Percentiles rank a stretch among this genome's conserved stretches.
Conservation (phyloP, 2,797 vertebrate species). For the Acanthornis magna region DNA sequence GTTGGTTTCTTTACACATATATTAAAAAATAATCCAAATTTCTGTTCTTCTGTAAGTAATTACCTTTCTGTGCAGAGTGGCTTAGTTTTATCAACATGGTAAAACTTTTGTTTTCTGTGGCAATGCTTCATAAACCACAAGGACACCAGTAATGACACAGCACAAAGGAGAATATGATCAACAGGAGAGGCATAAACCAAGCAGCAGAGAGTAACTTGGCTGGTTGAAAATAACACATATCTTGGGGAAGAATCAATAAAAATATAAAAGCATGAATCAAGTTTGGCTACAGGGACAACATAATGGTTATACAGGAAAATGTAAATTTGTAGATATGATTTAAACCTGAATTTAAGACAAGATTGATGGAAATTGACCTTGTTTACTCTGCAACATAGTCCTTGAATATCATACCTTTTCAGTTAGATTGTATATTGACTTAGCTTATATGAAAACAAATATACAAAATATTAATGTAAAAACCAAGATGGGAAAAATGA, state of each 20-base stretch:
- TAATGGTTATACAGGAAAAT: background rate
- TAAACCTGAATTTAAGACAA: background rate
- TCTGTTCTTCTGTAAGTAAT: background rate
- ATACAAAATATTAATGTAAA: background rate
- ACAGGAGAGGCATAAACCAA: background rate
- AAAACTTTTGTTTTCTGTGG: background rate
- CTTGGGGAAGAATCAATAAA: background rate
- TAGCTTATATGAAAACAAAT: background rate
- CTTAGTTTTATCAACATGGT: background rate
- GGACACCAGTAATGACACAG: background rate
- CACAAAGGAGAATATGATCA: background rate
- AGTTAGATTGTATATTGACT: background rate
- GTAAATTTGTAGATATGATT: background rate
- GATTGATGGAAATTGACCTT: background rate
- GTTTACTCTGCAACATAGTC: background rate
- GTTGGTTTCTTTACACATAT: rapidly evolving
- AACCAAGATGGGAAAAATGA: background rate
- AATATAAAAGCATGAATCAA: background rate
- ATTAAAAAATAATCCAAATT: background rate
- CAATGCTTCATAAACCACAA: background rate
- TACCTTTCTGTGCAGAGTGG: background rate
- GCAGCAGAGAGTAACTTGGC: background rate
- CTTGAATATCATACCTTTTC: background rate
- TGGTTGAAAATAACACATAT: background rate
- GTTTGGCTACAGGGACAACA: background rate